Evolutionary conservation across 2,888 invertebrate species (phyloP), one percentile per base, ranked within the genome.

Genomic region (Lucinisca nassula): DNA sequence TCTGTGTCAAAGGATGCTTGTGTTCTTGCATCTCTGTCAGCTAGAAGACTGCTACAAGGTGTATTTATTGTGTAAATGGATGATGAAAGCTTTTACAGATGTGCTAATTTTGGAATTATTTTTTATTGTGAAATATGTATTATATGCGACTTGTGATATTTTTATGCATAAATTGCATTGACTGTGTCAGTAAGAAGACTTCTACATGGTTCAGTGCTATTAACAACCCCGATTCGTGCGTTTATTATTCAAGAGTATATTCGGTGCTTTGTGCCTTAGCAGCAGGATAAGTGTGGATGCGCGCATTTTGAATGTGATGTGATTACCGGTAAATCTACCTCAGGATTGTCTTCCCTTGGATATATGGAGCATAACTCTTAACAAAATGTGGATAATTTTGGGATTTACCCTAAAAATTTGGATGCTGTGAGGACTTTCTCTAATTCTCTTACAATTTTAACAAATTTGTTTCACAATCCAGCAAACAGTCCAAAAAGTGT

Each of bases 11-110:
- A 40, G 74, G 49, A 49, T 74, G 45, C 49, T 40, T 74, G 61
- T 30, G 30, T 35, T 67, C 30, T 27, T 74, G 27, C 45, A 45
- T 49, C 77, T 82, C 75, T 86, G 86, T 89, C 70, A 79, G 86
- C 84, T 51, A 81, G 90, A 88, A 61, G 88, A 90, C 88, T 87
- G 81, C 83, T 90, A 85, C 88, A 90, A 84, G 88, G 82, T 83
- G 51, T 88, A 88, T 90, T 88, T 90, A 88, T 87, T 75, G 87
- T 76, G 74, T 85, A 79, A 79, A 37, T 79, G 84, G 49, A 49
- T 8, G 38, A 27, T 27, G 74, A 74, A 67, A 30, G 67, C 67
- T 35, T 67, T 24, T 67, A 24, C 67, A 21, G 67, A 67, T 4
- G 1, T 32, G 32, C 1, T 35, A 35, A 35, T 17, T 35, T 67